phyloP scores from a whole-genome alignment of 2,797 vertebrate genomes.

The Cephalopachus bancanus region DNA sequence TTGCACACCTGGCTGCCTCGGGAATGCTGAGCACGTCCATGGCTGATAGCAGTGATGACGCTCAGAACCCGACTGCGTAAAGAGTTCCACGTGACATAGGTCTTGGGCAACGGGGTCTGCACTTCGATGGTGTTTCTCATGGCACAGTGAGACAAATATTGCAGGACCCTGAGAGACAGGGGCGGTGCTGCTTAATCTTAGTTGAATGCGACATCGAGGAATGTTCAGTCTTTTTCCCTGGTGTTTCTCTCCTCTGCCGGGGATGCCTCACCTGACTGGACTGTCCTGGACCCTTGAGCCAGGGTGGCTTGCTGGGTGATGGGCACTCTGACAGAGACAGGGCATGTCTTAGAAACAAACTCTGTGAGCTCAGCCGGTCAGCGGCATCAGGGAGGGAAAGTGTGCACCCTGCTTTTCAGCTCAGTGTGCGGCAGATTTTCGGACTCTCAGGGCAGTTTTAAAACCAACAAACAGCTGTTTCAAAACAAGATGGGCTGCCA shows the following conservation, averaged over 20 bases:
- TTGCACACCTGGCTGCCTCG: neutral
- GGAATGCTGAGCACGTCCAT: neutral
- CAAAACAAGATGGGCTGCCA: neutral
- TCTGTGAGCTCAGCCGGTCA: neutral
- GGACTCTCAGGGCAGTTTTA: neutral
- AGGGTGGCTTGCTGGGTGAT: neutral
- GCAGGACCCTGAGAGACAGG: neutral
- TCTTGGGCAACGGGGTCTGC: neutral
- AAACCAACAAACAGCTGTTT: neutral
- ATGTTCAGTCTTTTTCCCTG: neutral
- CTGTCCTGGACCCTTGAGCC: neutral
- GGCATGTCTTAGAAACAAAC: neutral
- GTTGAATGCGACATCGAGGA: neutral
- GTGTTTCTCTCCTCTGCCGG: neutral
- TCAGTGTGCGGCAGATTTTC: neutral
- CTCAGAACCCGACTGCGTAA: neutral
- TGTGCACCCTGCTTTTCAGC: neutral
- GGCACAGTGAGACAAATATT: neutral
- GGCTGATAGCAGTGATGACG: neutral
- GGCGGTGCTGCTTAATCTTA: neutral
- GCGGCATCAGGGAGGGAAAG: neutral
- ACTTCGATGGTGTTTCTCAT: conserved; percentile 4
- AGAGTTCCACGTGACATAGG: conserved; percentile 36
- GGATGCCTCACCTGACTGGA: neutral
- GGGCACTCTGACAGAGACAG: neutral